Evolutionary conservation across 2,113 vertebrate genomes (phyloP).

Genomic region (Tupaia chinensis): DNA sequence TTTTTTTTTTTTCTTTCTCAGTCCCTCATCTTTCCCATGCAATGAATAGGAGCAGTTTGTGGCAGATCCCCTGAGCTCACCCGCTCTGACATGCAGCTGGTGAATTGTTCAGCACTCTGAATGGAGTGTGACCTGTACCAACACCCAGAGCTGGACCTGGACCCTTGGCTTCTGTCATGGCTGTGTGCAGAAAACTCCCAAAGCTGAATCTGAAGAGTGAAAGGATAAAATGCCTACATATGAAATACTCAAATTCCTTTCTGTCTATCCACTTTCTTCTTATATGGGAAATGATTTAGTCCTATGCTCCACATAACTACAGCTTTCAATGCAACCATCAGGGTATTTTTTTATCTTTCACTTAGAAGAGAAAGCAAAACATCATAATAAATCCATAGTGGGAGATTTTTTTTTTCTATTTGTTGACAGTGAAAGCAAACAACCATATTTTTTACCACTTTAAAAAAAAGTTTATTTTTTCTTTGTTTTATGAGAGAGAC

Average conservation of each 20-base stretch:
- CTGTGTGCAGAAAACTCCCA: neutral
- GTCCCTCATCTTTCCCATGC: neutral
- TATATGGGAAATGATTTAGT: conserved; percentile 9
- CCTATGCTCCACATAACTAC: neutral
- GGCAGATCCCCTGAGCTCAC: neutral
- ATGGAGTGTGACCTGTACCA: conserved; percentile 46
- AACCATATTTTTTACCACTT: neutral
- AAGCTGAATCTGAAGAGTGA: neutral
- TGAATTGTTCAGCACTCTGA: conserved; percentile 4
- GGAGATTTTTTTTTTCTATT: neutral
- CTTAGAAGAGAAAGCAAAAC: conserved; percentile 35
- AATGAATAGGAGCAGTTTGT: conserved; percentile 11
- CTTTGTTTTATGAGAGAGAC: no score
- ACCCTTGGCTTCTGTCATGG: neutral
- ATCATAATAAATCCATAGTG: conserved; percentile 6
- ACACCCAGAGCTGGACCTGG: neutral
- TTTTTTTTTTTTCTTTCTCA: neutral
- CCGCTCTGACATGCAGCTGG: conserved; percentile 40
- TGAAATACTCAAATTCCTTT: conserved; percentile 1
- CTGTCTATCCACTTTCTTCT: neutral
- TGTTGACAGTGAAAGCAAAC: neutral
- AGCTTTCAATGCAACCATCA: neutral
- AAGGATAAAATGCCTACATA: neutral
- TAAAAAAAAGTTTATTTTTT: no score
- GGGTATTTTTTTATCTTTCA: neutral